Conservation (phyloP, 23 tunicate species). For the Phallusia fumigata region DNA sequence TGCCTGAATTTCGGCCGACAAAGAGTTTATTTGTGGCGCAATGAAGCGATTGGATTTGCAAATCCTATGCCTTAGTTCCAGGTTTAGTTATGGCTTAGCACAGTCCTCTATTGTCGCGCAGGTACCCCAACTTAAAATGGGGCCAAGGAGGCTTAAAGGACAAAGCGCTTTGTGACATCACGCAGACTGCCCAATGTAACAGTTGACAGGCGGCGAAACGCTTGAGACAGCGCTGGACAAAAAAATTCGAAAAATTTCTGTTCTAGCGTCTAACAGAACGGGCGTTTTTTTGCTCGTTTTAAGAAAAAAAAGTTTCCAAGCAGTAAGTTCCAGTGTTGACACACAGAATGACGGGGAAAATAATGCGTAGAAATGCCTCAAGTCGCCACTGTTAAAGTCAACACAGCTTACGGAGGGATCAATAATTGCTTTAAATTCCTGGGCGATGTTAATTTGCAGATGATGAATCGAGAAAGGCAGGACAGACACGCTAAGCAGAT, state of each 20-base stretch:
- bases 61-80: not conserved
- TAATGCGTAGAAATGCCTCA: not conserved
- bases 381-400: not conserved
- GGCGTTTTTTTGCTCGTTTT: too few species aligned
- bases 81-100: not conserved
- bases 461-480: not conserved
- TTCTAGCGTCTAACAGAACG: too few species aligned
- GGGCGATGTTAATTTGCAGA: not conserved
- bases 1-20: not conserved
- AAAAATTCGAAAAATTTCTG: conserved; percentile 1
- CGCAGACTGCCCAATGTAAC: conserved; percentile 11
- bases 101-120: not conserved
- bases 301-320: too few species aligned
- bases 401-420: not conserved
- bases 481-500: not conserved
- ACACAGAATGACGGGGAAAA: not conserved
- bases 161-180: conserved; percentile 13
- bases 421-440: not conserved
- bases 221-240: not conserved
- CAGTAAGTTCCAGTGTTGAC: not conserved
- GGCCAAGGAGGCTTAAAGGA: not conserved
- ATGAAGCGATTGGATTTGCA: not conserved
- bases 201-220: conserved; percentile 5
- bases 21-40: not conserved
- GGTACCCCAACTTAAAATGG: conserved; percentile 1